phyloP scores from a whole-genome alignment of 2,888 invertebrate species.

The Bembecia ichneumoniformis region DNA sequence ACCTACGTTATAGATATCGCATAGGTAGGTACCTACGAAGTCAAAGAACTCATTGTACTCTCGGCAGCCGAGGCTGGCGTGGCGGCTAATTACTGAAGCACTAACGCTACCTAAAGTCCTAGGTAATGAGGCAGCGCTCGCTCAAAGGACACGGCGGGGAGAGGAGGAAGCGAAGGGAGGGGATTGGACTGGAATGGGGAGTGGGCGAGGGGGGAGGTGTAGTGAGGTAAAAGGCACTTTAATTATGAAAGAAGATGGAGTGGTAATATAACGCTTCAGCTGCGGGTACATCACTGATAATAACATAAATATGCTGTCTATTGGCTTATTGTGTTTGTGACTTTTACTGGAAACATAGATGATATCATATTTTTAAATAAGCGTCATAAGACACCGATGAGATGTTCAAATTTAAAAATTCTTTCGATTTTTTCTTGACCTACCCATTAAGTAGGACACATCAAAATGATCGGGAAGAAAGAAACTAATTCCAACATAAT shows the following conservation, averaged over 20 bases:
- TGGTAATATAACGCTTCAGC: conserved; percentile 32
- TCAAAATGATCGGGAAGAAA: no score
- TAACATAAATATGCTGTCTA: neutral
- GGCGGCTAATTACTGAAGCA: conserved; percentile 24
- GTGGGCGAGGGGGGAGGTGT: conserved; percentile 14
- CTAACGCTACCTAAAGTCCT: conserved; percentile 38
- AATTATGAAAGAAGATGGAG: conserved; percentile 70
- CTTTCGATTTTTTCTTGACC: no score
- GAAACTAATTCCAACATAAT: no score
- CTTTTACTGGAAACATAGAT: no score
- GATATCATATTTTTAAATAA: no score
- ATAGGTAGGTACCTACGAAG: neutral
- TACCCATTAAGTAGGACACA: no score
- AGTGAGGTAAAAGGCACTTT: conserved; percentile 53
- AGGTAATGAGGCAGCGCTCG: conserved; percentile 56
- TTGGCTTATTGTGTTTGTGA: neutral
- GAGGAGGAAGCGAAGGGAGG: conserved; percentile 9
- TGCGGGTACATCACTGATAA: neutral
- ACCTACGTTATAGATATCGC: no score
- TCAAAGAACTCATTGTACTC: conserved; percentile 15
- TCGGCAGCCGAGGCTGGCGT: conserved; percentile 14
- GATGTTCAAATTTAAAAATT: no score
- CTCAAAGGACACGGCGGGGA: conserved; percentile 21
- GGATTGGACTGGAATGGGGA: conserved; percentile 8
- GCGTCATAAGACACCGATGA: no score